These are phyloP conservation scores for Lophura nycthemera DNA, from an alignment of 2,113 vertebrate genomes.

Conservation along the genomic window DNA sequence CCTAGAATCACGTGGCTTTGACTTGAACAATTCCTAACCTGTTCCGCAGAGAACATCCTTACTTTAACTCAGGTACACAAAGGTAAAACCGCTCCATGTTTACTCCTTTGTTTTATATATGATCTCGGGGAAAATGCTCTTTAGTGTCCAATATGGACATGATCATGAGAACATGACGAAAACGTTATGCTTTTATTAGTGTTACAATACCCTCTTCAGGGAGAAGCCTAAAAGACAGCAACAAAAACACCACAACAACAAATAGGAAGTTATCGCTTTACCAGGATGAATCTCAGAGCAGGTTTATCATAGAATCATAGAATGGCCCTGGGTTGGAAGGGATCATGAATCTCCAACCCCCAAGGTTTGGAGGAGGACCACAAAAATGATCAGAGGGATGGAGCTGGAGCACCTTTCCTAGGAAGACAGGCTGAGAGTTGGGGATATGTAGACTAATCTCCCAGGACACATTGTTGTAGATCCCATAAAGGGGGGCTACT, in stretches of 20 bases:
- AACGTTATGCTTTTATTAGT: neutral
- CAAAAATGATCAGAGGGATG: neutral
- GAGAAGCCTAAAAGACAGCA: rapidly evolving
- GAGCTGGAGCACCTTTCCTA: neutral
- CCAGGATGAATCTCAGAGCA: neutral
- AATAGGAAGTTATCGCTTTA: neutral
- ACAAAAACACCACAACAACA: neutral
- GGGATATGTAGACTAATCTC: neutral
- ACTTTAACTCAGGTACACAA: neutral
- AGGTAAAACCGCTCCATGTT: neutral
- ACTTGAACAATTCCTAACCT: neutral
- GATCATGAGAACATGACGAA: neutral
- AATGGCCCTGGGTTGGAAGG: too few species aligned
- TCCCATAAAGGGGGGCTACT: neutral
- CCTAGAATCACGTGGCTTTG: neutral
- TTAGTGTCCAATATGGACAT: neutral
- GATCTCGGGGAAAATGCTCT: neutral
- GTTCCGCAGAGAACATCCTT: neutral
- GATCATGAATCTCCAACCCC: too few species aligned
- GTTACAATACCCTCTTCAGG: neutral
- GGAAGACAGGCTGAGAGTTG: too few species aligned
- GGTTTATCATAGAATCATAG: too few species aligned
- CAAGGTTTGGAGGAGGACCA: neutral
- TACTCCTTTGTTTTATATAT: neutral
- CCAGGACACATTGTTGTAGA: neutral